Evolutionary conservation across 2,797 vertebrate species (phyloP).

Genomic region (Chelon auratus): DNA sequence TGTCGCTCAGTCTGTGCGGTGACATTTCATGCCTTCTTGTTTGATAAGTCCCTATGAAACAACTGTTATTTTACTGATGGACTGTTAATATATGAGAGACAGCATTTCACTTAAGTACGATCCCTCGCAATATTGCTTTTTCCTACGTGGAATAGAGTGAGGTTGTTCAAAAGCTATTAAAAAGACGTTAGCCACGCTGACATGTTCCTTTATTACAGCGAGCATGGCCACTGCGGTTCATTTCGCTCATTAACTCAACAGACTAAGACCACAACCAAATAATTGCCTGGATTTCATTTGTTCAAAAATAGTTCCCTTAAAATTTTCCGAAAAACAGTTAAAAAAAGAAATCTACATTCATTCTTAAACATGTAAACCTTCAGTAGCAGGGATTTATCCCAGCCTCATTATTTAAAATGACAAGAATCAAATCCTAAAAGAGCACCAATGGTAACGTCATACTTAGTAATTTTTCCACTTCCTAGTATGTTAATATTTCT

Average conservation of each 20-base stretch:
- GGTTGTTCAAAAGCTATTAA: neutral
- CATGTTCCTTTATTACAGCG: neutral
- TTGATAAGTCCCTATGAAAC: slow-evolving; percentile 25
- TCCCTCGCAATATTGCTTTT: neutral
- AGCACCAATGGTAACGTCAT: no score
- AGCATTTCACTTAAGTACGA: neutral
- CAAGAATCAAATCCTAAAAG: no score
- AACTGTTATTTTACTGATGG: neutral
- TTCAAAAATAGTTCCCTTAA: no score
- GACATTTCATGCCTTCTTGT: slow-evolving; percentile 36
- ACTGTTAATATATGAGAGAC: neutral
- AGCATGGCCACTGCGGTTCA: neutral
- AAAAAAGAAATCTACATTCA: no score
- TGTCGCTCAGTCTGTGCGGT: slow-evolving; percentile 17
- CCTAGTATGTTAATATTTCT: no score
- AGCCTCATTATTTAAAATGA: no score
- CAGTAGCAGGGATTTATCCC: no score
- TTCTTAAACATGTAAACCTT: no score
- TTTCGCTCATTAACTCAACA: neutral
- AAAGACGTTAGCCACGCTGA: neutral
- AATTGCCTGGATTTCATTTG: no score
- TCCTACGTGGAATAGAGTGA: neutral
- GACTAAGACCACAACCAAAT: no score
- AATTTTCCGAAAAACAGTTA: no score
- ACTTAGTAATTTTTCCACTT: no score